Percentiles rank a stretch among this genome's conserved stretches.
Evolutionary conservation across 2,113 vertebrate genomes (phyloP).

Genomic region (Henicopernis longicauda): DNA sequence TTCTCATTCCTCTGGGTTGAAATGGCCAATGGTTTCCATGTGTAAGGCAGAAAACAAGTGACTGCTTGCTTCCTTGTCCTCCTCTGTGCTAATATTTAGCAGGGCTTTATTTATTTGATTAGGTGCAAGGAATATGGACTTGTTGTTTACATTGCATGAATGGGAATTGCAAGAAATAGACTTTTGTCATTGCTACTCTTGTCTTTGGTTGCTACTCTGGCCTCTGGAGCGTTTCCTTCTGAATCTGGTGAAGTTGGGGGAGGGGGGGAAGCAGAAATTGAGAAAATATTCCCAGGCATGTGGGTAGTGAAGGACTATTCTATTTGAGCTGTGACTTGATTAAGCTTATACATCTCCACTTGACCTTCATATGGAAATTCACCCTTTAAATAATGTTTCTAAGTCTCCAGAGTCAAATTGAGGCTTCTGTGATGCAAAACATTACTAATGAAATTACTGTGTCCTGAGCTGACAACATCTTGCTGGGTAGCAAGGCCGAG

Average conservation of each 20-base stretch:
- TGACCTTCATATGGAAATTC: conserved; percentile 2
- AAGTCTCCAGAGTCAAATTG: conserved; percentile 17
- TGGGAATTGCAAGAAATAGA: background rate
- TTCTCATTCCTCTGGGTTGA: background rate
- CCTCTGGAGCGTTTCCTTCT: background rate
- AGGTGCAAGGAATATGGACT: background rate
- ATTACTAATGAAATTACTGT: background rate
- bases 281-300: background rate
- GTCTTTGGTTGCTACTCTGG: background rate
- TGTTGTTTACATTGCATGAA: background rate
- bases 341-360: background rate
- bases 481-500: background rate
- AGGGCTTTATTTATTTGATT: background rate
- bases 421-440: conserved; percentile 6
- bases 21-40: background rate
- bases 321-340: background rate
- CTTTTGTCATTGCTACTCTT: background rate
- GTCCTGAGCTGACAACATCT: background rate
- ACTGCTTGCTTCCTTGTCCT: background rate
- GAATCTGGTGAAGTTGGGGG: background rate
- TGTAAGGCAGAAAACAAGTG: background rate
- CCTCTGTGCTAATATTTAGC: background rate
- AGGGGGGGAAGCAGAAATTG: background rate
- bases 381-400: conserved; percentile 7
- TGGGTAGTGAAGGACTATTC: background rate